These are phyloP conservation scores for Callyntrura sp. DNA, from an alignment of 2,888 invertebrate genomes.

Conservation along the genomic window DNA sequence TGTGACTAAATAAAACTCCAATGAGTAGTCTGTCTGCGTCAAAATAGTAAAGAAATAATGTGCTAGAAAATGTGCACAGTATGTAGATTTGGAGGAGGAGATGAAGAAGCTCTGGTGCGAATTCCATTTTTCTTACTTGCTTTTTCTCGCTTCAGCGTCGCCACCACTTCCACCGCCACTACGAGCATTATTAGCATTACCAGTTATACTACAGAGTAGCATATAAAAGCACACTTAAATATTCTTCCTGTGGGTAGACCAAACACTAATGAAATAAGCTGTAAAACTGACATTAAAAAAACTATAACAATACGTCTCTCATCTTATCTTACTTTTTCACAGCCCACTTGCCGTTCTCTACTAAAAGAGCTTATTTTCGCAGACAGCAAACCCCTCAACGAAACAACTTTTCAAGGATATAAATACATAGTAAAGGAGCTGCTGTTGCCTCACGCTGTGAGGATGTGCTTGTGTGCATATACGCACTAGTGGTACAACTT, in stretches of 20 bases:
- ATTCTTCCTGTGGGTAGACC: constrained; percentile 39
- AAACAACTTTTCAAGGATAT: neutral
- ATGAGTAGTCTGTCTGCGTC: too few relatives aligned
- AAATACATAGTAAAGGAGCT: neutral
- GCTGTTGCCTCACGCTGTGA: neutral
- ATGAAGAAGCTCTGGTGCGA: neutral
- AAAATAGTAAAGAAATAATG: too few relatives aligned
- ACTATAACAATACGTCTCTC: constrained; percentile 51
- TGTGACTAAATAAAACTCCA: too few relatives aligned
- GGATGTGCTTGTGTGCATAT: too few relatives aligned
- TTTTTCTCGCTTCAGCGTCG: neutral
- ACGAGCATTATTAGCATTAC: too few relatives aligned
- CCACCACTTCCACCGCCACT: too few relatives aligned
- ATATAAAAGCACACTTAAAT: constrained; percentile 32
- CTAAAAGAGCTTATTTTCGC: constrained; percentile 9
- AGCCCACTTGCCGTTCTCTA: constrained; percentile 38
- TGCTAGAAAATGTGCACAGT: too few relatives aligned
- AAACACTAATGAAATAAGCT: constrained; percentile 64
- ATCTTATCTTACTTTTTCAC: constrained; percentile 60
- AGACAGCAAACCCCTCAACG: neutral
- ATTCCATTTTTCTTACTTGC: neutral
- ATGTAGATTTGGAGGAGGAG: neutral
- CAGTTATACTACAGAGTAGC: too few relatives aligned
- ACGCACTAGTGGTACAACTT: neutral
- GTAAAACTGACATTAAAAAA: constrained; percentile 61